phyloP scores from a whole-genome alignment of 2,113 vertebrate genomes.

The Mellivora capensis region DNA sequence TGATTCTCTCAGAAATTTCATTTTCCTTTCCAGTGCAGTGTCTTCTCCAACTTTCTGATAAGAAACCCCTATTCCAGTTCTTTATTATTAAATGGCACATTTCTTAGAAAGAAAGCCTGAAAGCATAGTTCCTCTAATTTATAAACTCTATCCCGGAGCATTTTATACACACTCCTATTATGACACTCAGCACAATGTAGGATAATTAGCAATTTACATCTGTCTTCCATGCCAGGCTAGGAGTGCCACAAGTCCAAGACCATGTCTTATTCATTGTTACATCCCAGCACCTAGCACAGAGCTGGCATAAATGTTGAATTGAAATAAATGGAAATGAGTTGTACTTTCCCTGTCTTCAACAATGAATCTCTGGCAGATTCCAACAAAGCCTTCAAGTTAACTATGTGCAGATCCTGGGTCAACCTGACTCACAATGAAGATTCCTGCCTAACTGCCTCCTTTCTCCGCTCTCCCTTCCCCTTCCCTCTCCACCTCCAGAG shows the following conservation, averaged over 20 bases:
- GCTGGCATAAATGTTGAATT: conserved; percentile 27
- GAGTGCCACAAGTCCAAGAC: background rate
- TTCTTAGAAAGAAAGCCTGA: conserved; percentile 35
- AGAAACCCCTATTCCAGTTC: conserved; percentile 8
- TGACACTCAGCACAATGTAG: conserved; percentile 26
- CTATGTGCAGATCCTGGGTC: background rate
- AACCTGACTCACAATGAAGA: background rate
- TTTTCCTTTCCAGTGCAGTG: conserved; percentile 1
- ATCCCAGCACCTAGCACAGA: background rate
- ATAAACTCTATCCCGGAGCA: background rate
- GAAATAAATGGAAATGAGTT: conserved; percentile 60
- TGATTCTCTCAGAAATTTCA: conserved; percentile 22
- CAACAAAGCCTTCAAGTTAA: background rate
- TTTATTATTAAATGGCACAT: conserved; percentile 47
- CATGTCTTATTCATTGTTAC: conserved; percentile 36
- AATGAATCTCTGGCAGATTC: conserved; percentile 24
- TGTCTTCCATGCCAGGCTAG: conserved; percentile 39
- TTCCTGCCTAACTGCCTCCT: conserved; percentile 39
- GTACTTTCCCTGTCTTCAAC: conserved; percentile 35
- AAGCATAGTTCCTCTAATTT: conserved; percentile 29
- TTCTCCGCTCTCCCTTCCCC: conserved; percentile 50
- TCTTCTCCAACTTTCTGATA: conserved; percentile 29
- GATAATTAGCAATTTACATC: conserved; percentile 49
- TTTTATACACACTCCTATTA: background rate
- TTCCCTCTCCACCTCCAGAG: conserved; percentile 49